phyloP scores from a whole-genome alignment of 2,888 invertebrate species.

The Cyaniris semiargus region DNA sequence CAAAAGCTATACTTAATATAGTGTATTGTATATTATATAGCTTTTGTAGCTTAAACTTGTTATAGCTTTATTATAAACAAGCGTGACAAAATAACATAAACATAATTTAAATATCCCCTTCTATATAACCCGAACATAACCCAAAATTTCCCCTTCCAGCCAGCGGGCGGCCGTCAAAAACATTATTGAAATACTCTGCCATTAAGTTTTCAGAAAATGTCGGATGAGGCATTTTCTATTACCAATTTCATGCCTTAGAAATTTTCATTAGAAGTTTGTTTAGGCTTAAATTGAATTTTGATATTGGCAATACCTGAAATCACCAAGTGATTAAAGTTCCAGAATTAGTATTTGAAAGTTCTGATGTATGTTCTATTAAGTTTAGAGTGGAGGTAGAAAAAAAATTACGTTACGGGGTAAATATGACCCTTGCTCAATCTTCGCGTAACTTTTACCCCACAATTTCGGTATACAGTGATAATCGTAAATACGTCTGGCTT shows the following conservation, averaged over 20 bases:
- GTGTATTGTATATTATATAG: too few relatives aligned
- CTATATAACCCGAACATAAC: slow-evolving; percentile 50
- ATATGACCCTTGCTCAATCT: not conserved
- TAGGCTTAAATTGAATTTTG: slow-evolving; percentile 4
- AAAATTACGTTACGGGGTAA: not conserved
- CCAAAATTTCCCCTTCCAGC: slow-evolving; percentile 52
- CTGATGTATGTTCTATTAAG: not conserved
- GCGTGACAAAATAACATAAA: slow-evolving; percentile 1
- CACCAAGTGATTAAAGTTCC: not conserved
- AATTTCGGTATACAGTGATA: not conserved
- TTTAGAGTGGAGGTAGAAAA: not conserved
- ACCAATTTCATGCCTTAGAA: slow-evolving; percentile 28
- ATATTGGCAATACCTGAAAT: not conserved
- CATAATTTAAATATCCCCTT: slow-evolving; percentile 35
- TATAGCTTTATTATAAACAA: not conserved
- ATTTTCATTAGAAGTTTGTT: slow-evolving; percentile 18
- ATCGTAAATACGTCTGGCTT: too few relatives aligned
- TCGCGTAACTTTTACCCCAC: not conserved
- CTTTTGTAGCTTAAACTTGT: too few relatives aligned
- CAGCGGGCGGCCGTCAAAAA: slow-evolving; percentile 65
- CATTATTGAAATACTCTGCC: slow-evolving; percentile 71
- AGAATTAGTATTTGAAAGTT: not conserved
- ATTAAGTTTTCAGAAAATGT: slow-evolving; percentile 27
- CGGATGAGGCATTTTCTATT: not conserved
- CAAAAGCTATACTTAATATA: too few relatives aligned